Evolutionary conservation across 2,888 invertebrate genomes (phyloP), one percentile per base, ranked within the genome.

Genomic region (Ypsolopha sequella): DNA sequence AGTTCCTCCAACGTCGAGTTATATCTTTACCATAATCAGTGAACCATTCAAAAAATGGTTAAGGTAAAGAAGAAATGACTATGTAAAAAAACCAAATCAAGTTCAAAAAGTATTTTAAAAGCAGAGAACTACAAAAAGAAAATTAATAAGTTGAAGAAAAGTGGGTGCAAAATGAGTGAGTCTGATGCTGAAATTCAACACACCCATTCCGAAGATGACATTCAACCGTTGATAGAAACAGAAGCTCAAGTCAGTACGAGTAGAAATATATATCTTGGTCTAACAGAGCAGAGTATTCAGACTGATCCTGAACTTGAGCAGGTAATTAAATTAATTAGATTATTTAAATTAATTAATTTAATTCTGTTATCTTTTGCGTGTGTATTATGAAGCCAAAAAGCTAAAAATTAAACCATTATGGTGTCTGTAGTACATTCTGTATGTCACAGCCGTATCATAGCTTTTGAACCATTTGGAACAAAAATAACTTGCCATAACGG

Each of bases 241-340:
- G 73, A 71, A 50, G 62, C 60, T n/a, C n/a, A n/a, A n/a, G n/a
- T n/a, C 13, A 58, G 55, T 39, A 24, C 57, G 53, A 51, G 56
- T 61, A 41, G 68, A 70, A 7, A 48, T 55, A 8, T 55, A 58
- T 54, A 59, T 69, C 52, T 45, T 10, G 73, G 70, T 54, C 58
- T 70, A 2, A 64, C 63, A 50, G 60, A 62, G 38, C 85, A 85
- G 58, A 51, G 52, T 33, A 61, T 85, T 45, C 59, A 72, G 48
- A 60, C 65, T 24, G 85, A 86, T 58, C 73, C 72, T 52, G 81
- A 84, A 10, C 80, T 71, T 68, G 76, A 78, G 35, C 76, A 85
- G 85, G 85, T 86, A 77, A 65, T 41, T 48, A 35, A 8, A 14
- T 34, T 33, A n/a, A 41, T 41, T 36, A 11, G 7, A 50, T 36